phyloP scores from a whole-genome alignment of 2,888 invertebrate genomes.

The Eremobia ochroleuca region DNA sequence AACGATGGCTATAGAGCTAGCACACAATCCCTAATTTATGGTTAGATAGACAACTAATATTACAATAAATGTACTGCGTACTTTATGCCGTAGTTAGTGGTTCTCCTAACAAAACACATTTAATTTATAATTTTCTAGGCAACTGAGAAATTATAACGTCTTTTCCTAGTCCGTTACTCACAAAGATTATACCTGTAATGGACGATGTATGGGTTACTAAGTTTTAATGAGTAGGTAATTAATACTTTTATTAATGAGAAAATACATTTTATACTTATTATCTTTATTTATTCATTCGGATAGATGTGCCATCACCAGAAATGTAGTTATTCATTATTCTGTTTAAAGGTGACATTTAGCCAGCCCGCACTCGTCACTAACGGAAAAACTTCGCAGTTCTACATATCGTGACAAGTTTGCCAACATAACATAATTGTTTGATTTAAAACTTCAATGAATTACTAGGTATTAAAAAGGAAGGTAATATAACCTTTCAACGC shows the following conservation, averaged over 20 bases:
- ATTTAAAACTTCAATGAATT: neutral
- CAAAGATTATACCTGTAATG: conserved; percentile 38
- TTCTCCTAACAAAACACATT: conserved; percentile 45
- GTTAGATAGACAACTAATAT: conserved; percentile 24
- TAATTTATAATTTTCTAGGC: conserved; percentile 43
- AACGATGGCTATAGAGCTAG: neutral
- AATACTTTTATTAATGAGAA: conserved; percentile 12
- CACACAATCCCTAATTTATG: conserved; percentile 27
- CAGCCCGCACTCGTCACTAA: neutral
- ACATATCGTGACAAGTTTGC: neutral
- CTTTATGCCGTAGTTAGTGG: conserved; percentile 23
- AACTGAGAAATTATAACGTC: conserved; percentile 28
- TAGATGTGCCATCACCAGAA: neutral
- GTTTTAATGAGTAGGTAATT: conserved; percentile 17
- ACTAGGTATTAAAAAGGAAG: neutral
- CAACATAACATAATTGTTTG: neutral
- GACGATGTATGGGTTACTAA: neutral
- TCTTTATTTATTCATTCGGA: neutral
- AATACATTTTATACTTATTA: neutral
- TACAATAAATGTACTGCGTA: conserved; percentile 22
- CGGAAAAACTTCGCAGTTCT: neutral
- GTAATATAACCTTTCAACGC: neutral
- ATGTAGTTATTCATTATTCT: neutral
- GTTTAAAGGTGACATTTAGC: neutral
- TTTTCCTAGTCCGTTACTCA: conserved; percentile 27